Evolutionary conservation across 2,113 vertebrate species (phyloP), one percentile per base, ranked within the genome.

Genomic region (Periophthalmus modestus): DNA sequence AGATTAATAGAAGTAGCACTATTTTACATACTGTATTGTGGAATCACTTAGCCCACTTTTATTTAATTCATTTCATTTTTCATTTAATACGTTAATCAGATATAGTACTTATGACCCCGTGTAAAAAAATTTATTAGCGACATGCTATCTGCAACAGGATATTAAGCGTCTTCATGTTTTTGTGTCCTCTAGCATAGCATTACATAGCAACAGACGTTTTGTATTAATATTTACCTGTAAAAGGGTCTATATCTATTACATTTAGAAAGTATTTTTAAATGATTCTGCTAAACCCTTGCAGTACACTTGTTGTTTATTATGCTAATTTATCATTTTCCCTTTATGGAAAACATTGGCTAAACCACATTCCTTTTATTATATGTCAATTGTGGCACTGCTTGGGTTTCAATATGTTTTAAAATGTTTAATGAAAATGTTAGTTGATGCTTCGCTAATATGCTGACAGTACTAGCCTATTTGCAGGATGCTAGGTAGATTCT

Each of bases 281-380:
- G 89, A 83, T 81, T 88, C 87, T 92, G 70, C 75, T 82, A 92
- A 94, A 94, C 94, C 93, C 91, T 83, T 83, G 91, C 93, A 93
- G 93, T 94, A 92, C 92, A 81, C 92, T 71, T 81, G 85, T 94
- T 93, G 36, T 89, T 89, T 79, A 92, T 93, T 23, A 12, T 71
- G 62, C 71, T 81, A 91, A 82, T 68, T 13, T 18, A 10, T 21
- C 85, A 82, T 36, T 71, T 85, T 89, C 90, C 89, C 85, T 89
- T 93, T 94, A 91, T 87, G 90, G 91, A 82, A 90, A 87, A 39
- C 82, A 90, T 93, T 84, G 81, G 90, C 48, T 7, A 14, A 59
- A 43, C 81, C 74, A 73, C 73, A 73, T n/a, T 21, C 3, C 77
- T 21, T 88, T 79, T 85, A 71, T 3, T 13, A 3, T 7, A 5